Conservation (phyloP, 2,888 invertebrate genomes). For the Opisthograptis luteolata region DNA sequence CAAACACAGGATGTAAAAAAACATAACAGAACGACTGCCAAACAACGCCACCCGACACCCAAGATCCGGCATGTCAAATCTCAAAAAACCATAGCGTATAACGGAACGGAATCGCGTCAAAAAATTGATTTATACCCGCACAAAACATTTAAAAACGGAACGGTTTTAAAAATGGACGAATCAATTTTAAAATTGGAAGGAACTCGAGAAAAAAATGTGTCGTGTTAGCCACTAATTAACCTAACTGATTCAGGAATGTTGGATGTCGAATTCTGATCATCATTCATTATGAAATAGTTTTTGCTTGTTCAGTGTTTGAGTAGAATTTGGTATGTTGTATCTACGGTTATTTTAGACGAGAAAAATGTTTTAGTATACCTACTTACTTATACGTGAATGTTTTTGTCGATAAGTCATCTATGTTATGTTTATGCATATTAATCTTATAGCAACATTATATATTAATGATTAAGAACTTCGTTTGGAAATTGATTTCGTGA, state of each 20-base stretch:
- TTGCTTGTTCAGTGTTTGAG: constrained; percentile 27
- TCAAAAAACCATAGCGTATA: constrained; percentile 66
- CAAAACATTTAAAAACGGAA: constrained; percentile 52
- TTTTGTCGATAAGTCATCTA: not conserved
- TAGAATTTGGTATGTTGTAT: constrained; percentile 26
- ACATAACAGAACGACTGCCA: constrained; percentile 56
- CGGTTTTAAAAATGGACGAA: constrained; percentile 40
- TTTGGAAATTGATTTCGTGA: no score
- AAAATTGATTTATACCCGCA: constrained; percentile 74
- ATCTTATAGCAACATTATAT: not conserved
- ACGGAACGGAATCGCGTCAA: constrained; percentile 73
- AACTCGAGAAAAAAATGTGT: constrained; percentile 49
- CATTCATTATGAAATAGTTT: constrained; percentile 30
- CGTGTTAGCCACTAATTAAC: constrained; percentile 72
- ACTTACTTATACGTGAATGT: not conserved
- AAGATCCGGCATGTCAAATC: constrained; percentile 74
- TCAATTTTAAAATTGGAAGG: constrained; percentile 38
- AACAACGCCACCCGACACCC: constrained; percentile 66
- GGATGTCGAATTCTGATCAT: constrained; percentile 26
- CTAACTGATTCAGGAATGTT: constrained; percentile 57
- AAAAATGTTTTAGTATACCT: no score
- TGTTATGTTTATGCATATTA: not conserved
- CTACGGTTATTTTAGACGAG: constrained; percentile 17
- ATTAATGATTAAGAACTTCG: not conserved
- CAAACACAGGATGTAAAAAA: constrained; percentile 56